Conservation (phyloP, 2,888 invertebrate species). For the Chromoteleia sp. region DNA sequence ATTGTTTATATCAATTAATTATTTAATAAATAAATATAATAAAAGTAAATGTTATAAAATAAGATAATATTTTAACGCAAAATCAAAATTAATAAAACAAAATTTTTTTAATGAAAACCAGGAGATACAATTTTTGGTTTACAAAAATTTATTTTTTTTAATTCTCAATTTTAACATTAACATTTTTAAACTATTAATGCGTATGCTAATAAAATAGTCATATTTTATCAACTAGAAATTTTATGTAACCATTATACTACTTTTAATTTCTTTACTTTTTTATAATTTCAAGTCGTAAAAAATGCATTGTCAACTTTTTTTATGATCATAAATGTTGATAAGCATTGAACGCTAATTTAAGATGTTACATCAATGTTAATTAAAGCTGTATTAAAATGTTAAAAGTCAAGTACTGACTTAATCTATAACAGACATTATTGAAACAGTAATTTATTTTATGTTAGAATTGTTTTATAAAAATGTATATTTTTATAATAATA, state of each 20-base stretch:
- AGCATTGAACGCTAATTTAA: conserved; percentile 1
- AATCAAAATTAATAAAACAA: no score
- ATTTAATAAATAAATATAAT: neutral
- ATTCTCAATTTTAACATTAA: no score
- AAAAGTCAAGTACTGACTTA: conserved; percentile 21
- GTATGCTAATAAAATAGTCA: no score
- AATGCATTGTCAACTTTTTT: neutral
- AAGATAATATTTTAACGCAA: no score
- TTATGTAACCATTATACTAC: no score
- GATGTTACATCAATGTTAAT: conserved; percentile 3
- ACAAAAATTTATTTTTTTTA: no score
- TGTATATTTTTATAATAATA: neutral
- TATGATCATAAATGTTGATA: neutral
- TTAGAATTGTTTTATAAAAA: neutral
- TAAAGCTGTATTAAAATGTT: conserved; percentile 14
- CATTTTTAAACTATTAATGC: no score
- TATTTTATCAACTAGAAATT: no score
- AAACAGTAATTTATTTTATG: neutral
- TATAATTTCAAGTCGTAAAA: neutral
- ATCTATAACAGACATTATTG: neutral
- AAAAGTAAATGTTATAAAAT: no score
- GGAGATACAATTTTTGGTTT: no score
- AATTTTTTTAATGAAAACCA: no score
- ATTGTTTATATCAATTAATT: conserved; percentile 5
- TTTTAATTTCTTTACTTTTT: no score